Conservation (phyloP, 2,113 vertebrate species). For the Hoplias malabaricus region DNA sequence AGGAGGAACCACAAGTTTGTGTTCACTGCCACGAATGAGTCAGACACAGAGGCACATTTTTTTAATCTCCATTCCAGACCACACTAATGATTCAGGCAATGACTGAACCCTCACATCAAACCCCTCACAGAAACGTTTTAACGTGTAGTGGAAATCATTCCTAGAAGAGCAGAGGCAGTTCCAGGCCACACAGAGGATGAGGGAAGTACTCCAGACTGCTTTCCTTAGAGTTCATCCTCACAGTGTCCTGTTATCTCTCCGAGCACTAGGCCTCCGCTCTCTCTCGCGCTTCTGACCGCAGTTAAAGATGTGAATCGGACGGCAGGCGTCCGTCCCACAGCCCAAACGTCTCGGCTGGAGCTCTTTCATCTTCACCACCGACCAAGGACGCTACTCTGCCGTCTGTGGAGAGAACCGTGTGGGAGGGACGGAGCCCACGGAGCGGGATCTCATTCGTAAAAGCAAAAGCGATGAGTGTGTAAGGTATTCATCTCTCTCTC, state of each 20-base stretch:
- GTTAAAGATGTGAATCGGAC: not conserved
- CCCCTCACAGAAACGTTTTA: too few relatives aligned
- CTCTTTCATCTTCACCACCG: not conserved
- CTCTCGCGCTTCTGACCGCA: slow-evolving; percentile 6
- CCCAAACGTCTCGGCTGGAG: not conserved
- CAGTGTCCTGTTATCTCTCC: not conserved
- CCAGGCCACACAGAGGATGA: too few relatives aligned
- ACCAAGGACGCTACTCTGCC: slow-evolving; percentile 10
- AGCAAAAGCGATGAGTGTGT: not conserved
- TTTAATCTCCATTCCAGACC: too few relatives aligned
- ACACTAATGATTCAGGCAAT: too few relatives aligned
- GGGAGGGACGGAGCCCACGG: not conserved
- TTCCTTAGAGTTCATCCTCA: too few relatives aligned
- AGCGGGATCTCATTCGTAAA: not conserved
- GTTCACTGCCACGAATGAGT: too few relatives aligned
- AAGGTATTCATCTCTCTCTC: not conserved
- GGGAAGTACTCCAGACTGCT: too few relatives aligned
- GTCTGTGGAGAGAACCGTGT: not conserved
- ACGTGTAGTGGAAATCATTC: too few relatives aligned
- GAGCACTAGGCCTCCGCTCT: not conserved
- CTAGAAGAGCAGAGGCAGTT: too few relatives aligned
- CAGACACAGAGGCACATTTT: too few relatives aligned
- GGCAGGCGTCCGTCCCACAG: not conserved
- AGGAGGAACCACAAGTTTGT: too few relatives aligned
- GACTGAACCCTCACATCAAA: too few relatives aligned